Evolutionary conservation across 2,888 invertebrate genomes (phyloP).

Genomic region (Sarcophaga caerulescens): DNA sequence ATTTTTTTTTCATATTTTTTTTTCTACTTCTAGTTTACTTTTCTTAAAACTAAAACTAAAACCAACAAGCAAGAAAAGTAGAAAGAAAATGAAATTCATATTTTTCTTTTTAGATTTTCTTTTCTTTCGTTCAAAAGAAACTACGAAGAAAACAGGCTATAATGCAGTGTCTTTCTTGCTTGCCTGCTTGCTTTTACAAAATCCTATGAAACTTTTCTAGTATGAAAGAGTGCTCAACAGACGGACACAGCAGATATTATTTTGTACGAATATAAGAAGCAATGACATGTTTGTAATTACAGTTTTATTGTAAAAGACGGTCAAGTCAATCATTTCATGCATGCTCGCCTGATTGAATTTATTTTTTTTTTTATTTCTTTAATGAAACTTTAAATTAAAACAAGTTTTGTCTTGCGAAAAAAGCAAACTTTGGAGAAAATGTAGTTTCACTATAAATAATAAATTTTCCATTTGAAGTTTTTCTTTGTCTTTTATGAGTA

Average conservation of each 20-base stretch:
- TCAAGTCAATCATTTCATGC: conserved; percentile 57
- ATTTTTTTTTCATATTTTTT: conserved; percentile 15
- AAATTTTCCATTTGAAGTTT: neutral
- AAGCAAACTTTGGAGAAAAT: neutral
- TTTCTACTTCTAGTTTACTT: conserved; percentile 21
- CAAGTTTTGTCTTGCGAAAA: neutral
- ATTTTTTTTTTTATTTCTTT: neutral
- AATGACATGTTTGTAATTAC: conserved; percentile 55
- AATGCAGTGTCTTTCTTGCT: too few relatives aligned
- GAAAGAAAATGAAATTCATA: neutral
- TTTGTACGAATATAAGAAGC: too few relatives aligned
- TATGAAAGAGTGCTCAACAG: neutral
- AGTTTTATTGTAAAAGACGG: conserved; percentile 52
- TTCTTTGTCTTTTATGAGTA: neutral
- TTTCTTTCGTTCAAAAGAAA: neutral
- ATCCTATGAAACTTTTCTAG: neutral
- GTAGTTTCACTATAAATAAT: conserved; percentile 20
- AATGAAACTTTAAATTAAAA: conserved; percentile 38
- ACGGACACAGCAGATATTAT: neutral
- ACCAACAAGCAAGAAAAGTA: neutral
- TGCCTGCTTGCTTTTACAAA: conserved; percentile 23
- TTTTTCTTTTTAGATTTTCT: conserved; percentile 37
- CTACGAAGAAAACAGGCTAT: neutral
- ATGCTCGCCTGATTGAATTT: conserved; percentile 35
- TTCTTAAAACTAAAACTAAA: conserved; percentile 17